These are phyloP conservation scores for Dasyornis broadbenti DNA, from an alignment of 2,113 vertebrate genomes.

Conservation along the genomic window DNA sequence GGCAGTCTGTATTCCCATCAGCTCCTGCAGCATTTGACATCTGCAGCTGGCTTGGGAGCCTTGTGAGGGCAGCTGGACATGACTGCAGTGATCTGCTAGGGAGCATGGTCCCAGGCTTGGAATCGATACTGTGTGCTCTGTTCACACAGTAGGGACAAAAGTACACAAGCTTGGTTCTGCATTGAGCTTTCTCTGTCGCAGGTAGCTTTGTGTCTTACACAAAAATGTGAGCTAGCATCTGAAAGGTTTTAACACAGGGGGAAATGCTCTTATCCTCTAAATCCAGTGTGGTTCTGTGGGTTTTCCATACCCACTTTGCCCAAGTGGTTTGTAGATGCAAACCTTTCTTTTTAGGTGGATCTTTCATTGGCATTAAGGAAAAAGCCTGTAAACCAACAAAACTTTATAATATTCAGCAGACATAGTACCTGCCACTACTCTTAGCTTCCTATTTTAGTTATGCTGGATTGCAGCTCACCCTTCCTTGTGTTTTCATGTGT, in stretches of 20 bases:
- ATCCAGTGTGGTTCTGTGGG: not conserved
- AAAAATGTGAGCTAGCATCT: not conserved
- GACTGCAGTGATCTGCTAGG: not conserved
- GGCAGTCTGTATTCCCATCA: not conserved
- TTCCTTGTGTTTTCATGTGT: not conserved
- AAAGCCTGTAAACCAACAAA: not conserved
- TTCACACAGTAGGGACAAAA: not conserved
- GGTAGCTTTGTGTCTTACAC: not conserved
- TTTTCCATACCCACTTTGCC: not conserved
- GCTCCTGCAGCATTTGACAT: not conserved
- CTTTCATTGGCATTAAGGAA: not conserved
- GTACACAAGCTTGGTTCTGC: not conserved
- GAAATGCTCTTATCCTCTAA: not conserved
- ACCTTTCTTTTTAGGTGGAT: not conserved
- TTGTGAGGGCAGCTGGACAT: not conserved
- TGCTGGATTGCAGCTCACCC: not conserved
- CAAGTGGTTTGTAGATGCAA: not conserved
- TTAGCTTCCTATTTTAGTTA: not conserved
- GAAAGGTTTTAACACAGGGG: not conserved
- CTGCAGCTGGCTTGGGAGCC: not conserved
- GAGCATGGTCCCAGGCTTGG: not conserved
- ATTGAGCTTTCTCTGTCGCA: not conserved
- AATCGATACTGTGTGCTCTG: not conserved
- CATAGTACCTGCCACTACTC: not conserved
- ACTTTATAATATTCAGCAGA: not conserved